Evolutionary conservation across 1,140 invertebrate genomes (phyloP), one percentile per base, ranked within the genome.

Genomic region (Sycophila sp.): DNA sequence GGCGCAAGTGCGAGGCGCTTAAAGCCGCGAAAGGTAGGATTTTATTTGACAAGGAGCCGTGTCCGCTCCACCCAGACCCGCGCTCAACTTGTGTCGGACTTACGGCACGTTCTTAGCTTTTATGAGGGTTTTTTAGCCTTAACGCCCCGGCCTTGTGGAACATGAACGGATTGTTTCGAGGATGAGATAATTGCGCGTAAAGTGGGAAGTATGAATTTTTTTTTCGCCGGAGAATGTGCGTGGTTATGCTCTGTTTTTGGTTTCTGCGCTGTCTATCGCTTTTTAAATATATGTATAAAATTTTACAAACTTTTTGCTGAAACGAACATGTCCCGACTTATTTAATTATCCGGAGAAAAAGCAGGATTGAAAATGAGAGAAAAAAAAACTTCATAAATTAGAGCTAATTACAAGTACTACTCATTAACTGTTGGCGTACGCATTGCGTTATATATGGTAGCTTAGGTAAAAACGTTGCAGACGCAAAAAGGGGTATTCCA

Each of bases 11-110:
- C 49, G 49, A 53, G 28, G 49, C 24, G 49, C 26, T 53, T 26
- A 10, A n/a, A n/a, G n/a, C 11, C 22, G 11, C 6, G 28, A n/a
- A n/a, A 26, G 38, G 40, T 28, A 60, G 58, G 58, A 60, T 62
- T 62, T 62, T 47, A 62, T 62, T 62, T 45, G 62, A 64, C 62
- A 64, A 64, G 47, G 32, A 64, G 47, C 26, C n/a, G 42, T 47
- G n/a, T n/a, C n/a, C n/a, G n/a, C n/a, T n/a, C n/a, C n/a, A n/a
- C n/a, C n/a, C n/a, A n/a, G n/a, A n/a, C n/a, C n/a, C n/a, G n/a
- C n/a, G 28, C 28, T 55, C 51, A 32, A 55, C n/a, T n/a, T n/a
- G n/a, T n/a, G n/a, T n/a, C n/a, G n/a, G n/a, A n/a, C n/a, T 28
- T 30, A 30, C 28, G 28, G 28, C 51, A 11, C 26, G 51, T 17